Evolutionary conservation across 2,113 vertebrate species (phyloP).

Genomic region (Conger conger): DNA sequence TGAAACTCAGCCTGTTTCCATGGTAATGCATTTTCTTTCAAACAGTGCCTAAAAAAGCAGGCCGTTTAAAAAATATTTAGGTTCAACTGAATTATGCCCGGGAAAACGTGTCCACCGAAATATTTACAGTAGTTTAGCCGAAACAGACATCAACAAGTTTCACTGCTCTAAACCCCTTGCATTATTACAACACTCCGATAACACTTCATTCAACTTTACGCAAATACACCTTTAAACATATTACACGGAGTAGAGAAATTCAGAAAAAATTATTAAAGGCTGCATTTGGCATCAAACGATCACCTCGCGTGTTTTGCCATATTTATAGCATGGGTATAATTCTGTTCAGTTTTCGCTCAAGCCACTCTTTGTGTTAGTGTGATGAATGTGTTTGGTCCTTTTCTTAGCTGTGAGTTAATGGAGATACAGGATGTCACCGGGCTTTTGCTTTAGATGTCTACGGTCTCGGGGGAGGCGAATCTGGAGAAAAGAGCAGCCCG

Average conservation of each 20-base stretch:
- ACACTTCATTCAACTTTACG: background rate
- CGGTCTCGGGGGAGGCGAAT: background rate
- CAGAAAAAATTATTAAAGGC: background rate
- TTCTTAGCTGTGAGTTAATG: conserved; percentile 12
- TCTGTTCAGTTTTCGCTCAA: background rate
- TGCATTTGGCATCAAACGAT: background rate
- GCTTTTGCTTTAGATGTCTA: background rate
- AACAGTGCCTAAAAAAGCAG: conserved; percentile 64
- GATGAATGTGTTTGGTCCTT: background rate
- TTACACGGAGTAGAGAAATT: background rate
- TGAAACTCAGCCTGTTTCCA: conserved; percentile 87
- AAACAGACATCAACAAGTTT: background rate
- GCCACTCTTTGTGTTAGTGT: background rate
- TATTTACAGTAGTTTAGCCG: no score
- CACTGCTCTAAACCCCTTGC: background rate
- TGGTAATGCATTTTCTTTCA: conserved; percentile 76
- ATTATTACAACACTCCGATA: background rate
- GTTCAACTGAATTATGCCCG: background rate
- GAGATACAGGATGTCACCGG: background rate
- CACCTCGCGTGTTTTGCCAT: background rate
- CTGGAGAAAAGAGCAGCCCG: conserved; percentile 7
- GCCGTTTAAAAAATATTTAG: conserved; percentile 73
- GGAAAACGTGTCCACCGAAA: background rate
- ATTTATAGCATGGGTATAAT: background rate
- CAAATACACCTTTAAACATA: background rate